Conservation (phyloP, 1,140 invertebrate species). For the Trichogramma pretiosum region DNA sequence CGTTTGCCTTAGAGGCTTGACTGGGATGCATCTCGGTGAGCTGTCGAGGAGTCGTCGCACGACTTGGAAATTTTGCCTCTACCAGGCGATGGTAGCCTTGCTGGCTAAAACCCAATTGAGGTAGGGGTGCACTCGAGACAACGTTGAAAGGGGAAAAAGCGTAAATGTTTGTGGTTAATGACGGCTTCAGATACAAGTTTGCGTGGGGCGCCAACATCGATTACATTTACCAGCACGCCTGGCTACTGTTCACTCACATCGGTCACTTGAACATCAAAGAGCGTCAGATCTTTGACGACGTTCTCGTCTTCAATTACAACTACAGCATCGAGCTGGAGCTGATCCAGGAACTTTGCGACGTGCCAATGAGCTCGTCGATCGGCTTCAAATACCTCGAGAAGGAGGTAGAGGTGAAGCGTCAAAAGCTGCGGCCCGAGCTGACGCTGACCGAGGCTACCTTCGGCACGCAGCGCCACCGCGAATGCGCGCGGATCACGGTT, state of each 20-base stretch:
- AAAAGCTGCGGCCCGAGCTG: conserved; percentile 22
- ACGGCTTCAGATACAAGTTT: conserved; percentile 30
- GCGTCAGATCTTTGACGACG: conserved; percentile 30
- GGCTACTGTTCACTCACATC: conserved; percentile 32
- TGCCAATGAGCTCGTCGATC: not conserved
- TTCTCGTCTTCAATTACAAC: conserved; percentile 37
- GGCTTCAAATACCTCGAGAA: conserved; percentile 20
- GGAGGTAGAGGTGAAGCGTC: conserved; percentile 5
- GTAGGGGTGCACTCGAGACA: conserved; percentile 16
- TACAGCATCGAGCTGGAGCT: conserved; percentile 32
- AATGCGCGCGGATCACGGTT: conserved; percentile 5
- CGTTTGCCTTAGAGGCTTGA: conserved; percentile 29
- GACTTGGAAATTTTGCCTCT: conserved; percentile 39
- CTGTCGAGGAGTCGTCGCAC: conserved; percentile 20
- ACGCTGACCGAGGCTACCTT: conserved; percentile 22
- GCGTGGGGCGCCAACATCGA: conserved; percentile 33
- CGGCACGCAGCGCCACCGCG: conserved; percentile 21
- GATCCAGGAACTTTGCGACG: conserved; percentile 23
- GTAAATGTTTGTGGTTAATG: too few relatives aligned
- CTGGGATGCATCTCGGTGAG: conserved; percentile 34
- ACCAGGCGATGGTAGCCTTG: conserved; percentile 32
- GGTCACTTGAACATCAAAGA: conserved; percentile 28
- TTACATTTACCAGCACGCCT: conserved; percentile 37
- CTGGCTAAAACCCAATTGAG: conserved; percentile 35
- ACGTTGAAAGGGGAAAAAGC: too few relatives aligned